Conservation (phyloP, 2,797 vertebrate species). For the Setipinna tenuifilis region DNA sequence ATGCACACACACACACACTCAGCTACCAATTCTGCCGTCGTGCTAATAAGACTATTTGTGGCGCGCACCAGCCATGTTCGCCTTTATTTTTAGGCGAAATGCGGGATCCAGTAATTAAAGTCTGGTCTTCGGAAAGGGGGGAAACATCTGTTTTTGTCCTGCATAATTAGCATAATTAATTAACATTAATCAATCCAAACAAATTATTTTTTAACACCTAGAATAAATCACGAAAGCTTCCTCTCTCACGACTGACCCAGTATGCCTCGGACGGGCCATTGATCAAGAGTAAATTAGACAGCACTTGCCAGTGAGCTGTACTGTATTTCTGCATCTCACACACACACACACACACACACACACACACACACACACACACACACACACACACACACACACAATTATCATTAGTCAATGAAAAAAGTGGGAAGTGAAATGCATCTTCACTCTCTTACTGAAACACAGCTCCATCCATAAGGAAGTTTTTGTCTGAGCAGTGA, state of each 20-base stretch:
- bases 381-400: not conserved
- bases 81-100: slow-evolving; percentile 79
- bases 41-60: not conserved
- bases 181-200: slow-evolving; percentile 82
- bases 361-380: no score
- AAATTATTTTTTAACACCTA: slow-evolving; percentile 82
- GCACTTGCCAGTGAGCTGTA: slow-evolving; percentile 65
- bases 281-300: slow-evolving; percentile 79
- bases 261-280: slow-evolving; percentile 72
- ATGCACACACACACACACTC: no score
- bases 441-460: not conserved
- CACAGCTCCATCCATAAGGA: not conserved
- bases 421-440: not conserved
- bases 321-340: slow-evolving; percentile 63
- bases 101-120: slow-evolving; percentile 80
- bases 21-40: not conserved
- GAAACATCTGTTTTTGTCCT: slow-evolving; percentile 86
- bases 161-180: slow-evolving; percentile 87
- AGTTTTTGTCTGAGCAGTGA: not conserved
- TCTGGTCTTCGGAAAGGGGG: slow-evolving; percentile 70
- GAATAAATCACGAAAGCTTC: slow-evolving; percentile 82
- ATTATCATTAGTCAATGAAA: not conserved
- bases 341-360: slow-evolving; percentile 51
- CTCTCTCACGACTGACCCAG: slow-evolving; percentile 68
- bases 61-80: slow-evolving; percentile 1